Evolutionary conservation across 1,140 invertebrate species (phyloP).

Genomic region (Holotrichia oblita): DNA sequence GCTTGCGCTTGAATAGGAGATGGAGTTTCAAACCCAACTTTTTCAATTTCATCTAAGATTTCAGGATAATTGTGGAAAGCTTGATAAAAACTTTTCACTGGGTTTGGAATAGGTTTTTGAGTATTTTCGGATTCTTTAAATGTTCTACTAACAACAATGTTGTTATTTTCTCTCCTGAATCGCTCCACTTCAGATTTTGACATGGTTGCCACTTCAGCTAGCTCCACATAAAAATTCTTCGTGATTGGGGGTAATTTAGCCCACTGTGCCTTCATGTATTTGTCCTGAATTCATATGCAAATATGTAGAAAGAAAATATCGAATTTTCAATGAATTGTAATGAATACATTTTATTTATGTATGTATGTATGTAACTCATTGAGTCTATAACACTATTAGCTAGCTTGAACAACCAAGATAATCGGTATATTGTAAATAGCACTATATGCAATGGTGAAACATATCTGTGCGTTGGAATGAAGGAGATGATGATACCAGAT

Average conservation of each 20-base stretch:
- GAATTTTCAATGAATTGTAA: no score
- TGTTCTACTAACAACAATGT: conserved; percentile 66
- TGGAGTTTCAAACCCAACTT: conserved; percentile 83
- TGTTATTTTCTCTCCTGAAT: conserved; percentile 73
- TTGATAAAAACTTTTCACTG: conserved; percentile 83
- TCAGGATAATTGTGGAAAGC: conserved; percentile 86
- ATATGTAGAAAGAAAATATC: neutral
- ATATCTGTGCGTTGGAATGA: no score
- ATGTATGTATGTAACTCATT: no score
- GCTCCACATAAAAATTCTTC: conserved; percentile 89
- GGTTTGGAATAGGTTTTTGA: conserved; percentile 77
- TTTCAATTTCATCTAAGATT: conserved; percentile 81
- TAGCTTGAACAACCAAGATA: no score
- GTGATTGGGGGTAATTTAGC: conserved; percentile 71
- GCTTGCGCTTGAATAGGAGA: conserved; percentile 92
- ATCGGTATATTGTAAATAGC: no score
- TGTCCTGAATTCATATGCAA: conserved; percentile 61
- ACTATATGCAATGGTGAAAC: no score
- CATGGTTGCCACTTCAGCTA: conserved; percentile 74
- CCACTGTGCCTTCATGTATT: conserved; percentile 67
- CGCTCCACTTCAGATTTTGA: conserved; percentile 67
- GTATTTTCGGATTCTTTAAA: conserved; percentile 61
- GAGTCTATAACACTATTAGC: no score
- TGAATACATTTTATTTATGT: no score
- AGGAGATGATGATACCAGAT: no score